phyloP scores from a whole-genome alignment of 1,140 invertebrate species.

The Aricia agestis region DNA sequence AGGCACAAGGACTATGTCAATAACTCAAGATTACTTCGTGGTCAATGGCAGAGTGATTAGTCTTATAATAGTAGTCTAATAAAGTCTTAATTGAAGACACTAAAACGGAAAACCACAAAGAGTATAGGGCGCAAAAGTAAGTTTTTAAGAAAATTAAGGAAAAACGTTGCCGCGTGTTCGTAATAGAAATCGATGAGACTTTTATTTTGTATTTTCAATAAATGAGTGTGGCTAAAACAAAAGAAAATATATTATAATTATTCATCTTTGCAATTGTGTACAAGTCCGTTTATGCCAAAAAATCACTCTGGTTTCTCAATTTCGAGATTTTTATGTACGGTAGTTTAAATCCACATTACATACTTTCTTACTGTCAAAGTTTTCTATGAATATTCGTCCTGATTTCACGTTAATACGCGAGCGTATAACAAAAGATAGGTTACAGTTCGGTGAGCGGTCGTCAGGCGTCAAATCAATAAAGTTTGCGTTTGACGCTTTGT shows the following conservation, averaged over 20 bases:
- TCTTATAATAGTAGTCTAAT: neutral
- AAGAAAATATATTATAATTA: too few relatives aligned
- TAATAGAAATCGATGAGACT: too few relatives aligned
- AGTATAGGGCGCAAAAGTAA: neutral
- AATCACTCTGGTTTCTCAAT: too few relatives aligned
- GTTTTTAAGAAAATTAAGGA: neutral
- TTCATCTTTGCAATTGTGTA: too few relatives aligned
- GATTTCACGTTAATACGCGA: neutral
- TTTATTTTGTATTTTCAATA: too few relatives aligned
- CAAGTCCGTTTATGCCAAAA: too few relatives aligned
- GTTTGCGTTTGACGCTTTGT: neutral
- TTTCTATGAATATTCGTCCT: neutral
- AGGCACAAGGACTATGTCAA: neutral
- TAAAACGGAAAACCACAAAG: neutral
- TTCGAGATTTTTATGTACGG: too few relatives aligned
- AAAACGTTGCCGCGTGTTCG: too few relatives aligned
- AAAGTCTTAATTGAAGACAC: neutral
- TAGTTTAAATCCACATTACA: too few relatives aligned
- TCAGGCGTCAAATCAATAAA: constrained; percentile 1
- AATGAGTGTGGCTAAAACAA: too few relatives aligned
- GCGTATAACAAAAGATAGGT: neutral
- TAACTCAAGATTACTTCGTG: neutral
- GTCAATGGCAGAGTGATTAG: neutral
- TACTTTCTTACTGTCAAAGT: neutral
- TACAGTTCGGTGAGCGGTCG: neutral